Base-by-base conservation (phyloP, 2,888 invertebrate species). In the Xylota sylvarum region DNA sequence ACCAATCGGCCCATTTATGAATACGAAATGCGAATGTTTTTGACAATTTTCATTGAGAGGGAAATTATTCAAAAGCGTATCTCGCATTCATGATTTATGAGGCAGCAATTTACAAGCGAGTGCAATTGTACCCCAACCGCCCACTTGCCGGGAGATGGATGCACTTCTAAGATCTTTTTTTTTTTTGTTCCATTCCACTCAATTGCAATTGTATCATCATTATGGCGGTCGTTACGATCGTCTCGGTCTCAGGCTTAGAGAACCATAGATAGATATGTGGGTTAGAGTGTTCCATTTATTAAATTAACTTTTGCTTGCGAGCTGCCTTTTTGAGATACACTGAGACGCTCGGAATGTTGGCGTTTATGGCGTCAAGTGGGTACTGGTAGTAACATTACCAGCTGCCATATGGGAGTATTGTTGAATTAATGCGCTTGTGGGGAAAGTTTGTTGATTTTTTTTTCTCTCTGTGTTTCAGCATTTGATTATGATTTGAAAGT, bases 1-100 rank as follows among this genome's bases (percentile, higher is more conserved):
- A 76, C 65, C 65, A 76, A 76, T 58, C 65, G 58, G 35, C 17
- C 37, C 46, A 48, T 58, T 76, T 76, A 76, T 76, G 76, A 76
- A 76, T 67, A 67, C 67, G 58, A 76, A 65, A 76, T 76, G 56
- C 40, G 62, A 62, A 65, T 65, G 46, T 64, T 64, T 56, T 65
- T 56, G 65, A 48, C 52, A 62, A 56, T 52, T 62, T 62, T 40
- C 73, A 56, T 56, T 55, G 19, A 46, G 17, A 23, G 72, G 37
- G 27, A 17, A 56, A 65, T 62, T 62, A 35, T 67, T 58, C 65
- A 67, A 35, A 72, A 60, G 46, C 14, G 14, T 65, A 46, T 35
- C 46, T 9, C 56, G 23, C 46, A 76, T 76, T 35, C 46, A 56
- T 76, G 56, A 76, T 65, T 65, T 55, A 76, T 76, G 65, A 55